Evolutionary conservation across 2,113 vertebrate species (phyloP).

Genomic region (Cacatua alba): DNA sequence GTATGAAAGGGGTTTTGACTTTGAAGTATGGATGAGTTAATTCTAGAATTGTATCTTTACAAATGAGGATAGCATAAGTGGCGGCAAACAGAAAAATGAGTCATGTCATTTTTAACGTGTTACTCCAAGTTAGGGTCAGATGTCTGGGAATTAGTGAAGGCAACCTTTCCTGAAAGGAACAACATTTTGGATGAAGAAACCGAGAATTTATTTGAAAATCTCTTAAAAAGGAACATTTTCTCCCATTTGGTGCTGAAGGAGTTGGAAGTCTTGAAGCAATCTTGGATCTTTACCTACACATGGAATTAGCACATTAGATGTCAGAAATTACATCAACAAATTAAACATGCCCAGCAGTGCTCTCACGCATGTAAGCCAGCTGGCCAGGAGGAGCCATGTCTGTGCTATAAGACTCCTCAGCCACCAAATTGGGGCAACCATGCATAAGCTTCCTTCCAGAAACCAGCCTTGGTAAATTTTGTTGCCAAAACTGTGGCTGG

Average conservation of each 20-base stretch:
- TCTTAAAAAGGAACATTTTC: neutral
- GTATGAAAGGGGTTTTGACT: neutral
- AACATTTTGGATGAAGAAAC: neutral
- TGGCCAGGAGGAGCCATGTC: neutral
- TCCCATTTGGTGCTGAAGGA: neutral
- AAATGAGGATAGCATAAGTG: neutral
- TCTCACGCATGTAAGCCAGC: accelerated
- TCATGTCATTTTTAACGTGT: neutral
- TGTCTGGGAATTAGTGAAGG: neutral
- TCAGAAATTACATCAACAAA: neutral
- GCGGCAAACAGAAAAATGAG: neutral
- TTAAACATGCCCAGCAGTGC: neutral
- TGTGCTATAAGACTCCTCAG: neutral
- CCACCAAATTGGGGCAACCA: neutral
- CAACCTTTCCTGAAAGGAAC: neutral
- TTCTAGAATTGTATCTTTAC: neutral
- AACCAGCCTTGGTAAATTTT: neutral
- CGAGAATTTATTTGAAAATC: neutral
- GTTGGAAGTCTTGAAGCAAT: neutral
- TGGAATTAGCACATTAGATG: neutral
- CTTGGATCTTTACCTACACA: neutral
- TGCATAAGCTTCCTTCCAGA: neutral
- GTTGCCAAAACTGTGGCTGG: neutral
- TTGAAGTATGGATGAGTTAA: neutral
- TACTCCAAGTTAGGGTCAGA: neutral